A percentile compares a stretch with the other conserved stretches of the same genome.
phyloP scores from a whole-genome alignment of 2,888 invertebrate genomes.

The Thymelicus sylvestris region DNA sequence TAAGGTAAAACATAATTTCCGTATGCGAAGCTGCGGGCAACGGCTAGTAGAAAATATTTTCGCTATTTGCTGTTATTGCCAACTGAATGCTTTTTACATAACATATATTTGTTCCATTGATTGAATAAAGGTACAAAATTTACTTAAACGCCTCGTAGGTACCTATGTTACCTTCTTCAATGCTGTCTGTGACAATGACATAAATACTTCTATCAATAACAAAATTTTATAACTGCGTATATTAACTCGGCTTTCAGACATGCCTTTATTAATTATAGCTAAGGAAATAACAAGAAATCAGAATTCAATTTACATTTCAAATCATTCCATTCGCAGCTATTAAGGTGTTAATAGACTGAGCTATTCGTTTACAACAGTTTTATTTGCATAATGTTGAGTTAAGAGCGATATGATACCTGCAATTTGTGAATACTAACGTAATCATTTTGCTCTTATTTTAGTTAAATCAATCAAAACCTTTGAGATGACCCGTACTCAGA shows the following conservation, averaged over 20 bases:
- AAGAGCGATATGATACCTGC: constrained; percentile 13
- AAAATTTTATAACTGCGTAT: constrained; percentile 13
- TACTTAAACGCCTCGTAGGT: no score
- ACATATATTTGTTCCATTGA: no score
- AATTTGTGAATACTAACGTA: constrained; percentile 8
- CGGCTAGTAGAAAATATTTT: no score
- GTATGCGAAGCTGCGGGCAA: no score
- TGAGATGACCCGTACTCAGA: not conserved
- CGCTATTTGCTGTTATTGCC: no score
- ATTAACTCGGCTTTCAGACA: constrained; percentile 20
- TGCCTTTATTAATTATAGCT: constrained; percentile 29
- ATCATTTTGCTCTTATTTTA: not conserved
- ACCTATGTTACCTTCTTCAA: no score
- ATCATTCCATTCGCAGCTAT: constrained; percentile 28
- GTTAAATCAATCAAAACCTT: not conserved
- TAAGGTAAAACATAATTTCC: no score
- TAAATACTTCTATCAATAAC: not conserved
- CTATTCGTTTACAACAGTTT: constrained; percentile 25
- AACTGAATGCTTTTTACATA: no score
- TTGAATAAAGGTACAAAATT: no score
- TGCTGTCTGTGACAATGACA: not conserved
- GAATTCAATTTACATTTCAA: constrained; percentile 36
- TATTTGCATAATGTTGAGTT: constrained; percentile 34
- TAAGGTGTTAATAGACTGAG: constrained; percentile 35
- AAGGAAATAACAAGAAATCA: constrained; percentile 36